Percentiles rank a stretch among this genome's conserved stretches.
These are phyloP conservation scores for Enteromius radiatus DNA, from an alignment of 2,797 vertebrate genomes.

Conservation along the genomic window DNA sequence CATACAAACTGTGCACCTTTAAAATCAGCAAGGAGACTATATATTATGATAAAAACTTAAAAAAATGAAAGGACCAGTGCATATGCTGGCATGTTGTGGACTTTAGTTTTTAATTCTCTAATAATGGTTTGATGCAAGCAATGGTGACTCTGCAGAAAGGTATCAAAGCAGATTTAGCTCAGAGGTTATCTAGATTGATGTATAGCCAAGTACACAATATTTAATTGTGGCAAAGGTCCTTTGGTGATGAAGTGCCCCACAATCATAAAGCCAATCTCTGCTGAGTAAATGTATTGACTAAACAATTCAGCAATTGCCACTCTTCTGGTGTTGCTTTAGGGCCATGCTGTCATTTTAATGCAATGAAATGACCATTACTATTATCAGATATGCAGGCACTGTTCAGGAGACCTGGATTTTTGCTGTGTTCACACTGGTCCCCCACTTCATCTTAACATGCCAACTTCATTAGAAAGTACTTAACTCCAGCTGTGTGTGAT, in stretches of 20 bases:
- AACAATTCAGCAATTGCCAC: not conserved
- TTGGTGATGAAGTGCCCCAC: not conserved
- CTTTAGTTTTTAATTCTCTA: not conserved
- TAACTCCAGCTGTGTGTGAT: too few species aligned
- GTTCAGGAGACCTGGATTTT: not conserved
- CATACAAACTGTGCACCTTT: not conserved
- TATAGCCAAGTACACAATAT: not conserved
- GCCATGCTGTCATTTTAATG: not conserved
- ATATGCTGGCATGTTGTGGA: not conserved
- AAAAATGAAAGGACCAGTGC: not conserved
- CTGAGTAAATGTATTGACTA: not conserved
- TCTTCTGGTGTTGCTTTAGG: not conserved
- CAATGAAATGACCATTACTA: not conserved
- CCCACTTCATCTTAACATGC: not conserved
- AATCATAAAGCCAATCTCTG: constrained; percentile 2
- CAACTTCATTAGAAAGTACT: too few species aligned
- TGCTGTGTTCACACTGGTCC: not conserved
- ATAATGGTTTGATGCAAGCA: not conserved
- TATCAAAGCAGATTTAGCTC: not conserved
- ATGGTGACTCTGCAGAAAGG: not conserved
- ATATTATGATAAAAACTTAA: not conserved
- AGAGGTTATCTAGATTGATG: not conserved
- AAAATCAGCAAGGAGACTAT: not conserved
- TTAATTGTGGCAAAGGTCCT: not conserved
- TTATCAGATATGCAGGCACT: not conserved